phyloP scores from a whole-genome alignment of 1,140 invertebrate genomes.

The Palaemon carinicauda region DNA sequence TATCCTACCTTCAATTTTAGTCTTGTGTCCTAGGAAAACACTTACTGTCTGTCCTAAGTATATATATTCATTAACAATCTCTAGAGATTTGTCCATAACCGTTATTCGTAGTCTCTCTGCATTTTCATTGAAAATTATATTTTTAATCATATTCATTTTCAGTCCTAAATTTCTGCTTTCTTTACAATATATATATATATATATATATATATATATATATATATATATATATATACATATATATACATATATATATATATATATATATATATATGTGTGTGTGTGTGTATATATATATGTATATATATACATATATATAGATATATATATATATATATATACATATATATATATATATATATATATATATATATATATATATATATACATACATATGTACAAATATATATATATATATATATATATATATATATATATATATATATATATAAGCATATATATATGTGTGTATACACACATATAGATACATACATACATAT shows the following conservation, averaged over 20 bases:
- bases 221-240: background rate
- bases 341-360: background rate
- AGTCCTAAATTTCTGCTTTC: no score
- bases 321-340: background rate
- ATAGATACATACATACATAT: no score
- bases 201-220: background rate
- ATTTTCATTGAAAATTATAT: no score
- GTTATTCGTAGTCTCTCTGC: no score
- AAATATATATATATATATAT: background rate
- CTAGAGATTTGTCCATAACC: no score
- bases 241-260: no score
- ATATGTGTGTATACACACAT: no score
- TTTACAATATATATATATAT: background rate
- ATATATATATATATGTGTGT: background rate
- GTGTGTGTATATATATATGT: background rate
- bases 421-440: slow-evolving; percentile 3
- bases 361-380: background rate
- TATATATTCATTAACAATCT: no score
- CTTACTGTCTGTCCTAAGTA: no score
- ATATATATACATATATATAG: background rate
- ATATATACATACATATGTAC: background rate
- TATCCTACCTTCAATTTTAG: no score
- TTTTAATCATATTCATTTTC: no score
- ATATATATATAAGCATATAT: background rate
- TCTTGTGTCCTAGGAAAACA: no score